Evolutionary conservation across 1,140 invertebrate genomes (phyloP), one percentile per base, ranked within the genome.

Genomic region (Drosophila bocki): DNA sequence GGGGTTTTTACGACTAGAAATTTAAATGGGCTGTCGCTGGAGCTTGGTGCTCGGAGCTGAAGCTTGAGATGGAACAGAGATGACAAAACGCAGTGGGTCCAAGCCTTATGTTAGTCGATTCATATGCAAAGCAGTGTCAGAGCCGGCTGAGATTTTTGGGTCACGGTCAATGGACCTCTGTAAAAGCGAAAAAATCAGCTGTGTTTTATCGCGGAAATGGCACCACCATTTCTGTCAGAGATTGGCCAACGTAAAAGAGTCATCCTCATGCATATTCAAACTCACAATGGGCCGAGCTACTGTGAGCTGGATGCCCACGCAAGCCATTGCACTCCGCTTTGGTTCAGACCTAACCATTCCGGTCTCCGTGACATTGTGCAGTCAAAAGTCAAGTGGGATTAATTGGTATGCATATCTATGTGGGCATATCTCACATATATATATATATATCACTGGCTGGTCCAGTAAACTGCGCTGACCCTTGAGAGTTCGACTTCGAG

Each of bases 151-250:
- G 50, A 48, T 63, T 84, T 83, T 90, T 91, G 72, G 82, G 85
- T 90, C 85, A 90, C 82, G 85, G 85, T 85, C 85, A 90, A 90
- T 82, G 78, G 86, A 90, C 81, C 85, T 76, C 61, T 57, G 57
- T 54, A 70, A 80, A 56, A 68, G 35, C 57, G 17, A 62, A 45
- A 68, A 64, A 59, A 80, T 53, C 54, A 78, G 56, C 62, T 59
- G 53, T 54, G 62, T 17, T 53, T 17, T 39, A 44, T 53, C 74
- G 76, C 81, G 80, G 62, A 72, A 75, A 82, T 82, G 75, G 51
- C 64, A 82, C 44, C 64, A 82, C 44, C 74, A 72, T 60, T 62
- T 74, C 51, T 54, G 45, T 13, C 41, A 15, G 7, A 22, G 63
- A 78, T 78, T 78, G 37, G 74, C 61, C 53, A 77, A 77, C 50